Conservation (phyloP, 2,113 vertebrate species). For the Oenanthe melanoleuca region DNA sequence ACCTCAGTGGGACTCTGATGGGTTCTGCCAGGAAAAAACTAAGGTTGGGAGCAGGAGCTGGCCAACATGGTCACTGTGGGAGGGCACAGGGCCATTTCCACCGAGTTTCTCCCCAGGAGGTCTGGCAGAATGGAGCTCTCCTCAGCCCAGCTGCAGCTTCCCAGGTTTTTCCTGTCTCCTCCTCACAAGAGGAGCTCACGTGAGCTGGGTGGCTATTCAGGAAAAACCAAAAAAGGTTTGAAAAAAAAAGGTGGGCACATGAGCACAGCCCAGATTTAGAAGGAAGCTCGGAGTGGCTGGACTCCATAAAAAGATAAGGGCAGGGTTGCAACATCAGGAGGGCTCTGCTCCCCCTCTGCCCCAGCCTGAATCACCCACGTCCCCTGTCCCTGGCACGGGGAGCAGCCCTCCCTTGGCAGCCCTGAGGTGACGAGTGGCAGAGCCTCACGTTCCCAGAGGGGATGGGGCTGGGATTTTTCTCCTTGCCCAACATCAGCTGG, state of each 20-base stretch:
- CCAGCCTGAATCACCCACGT: neutral
- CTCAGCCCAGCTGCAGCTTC: neutral
- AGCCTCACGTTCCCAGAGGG: neutral
- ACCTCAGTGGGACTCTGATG: neutral
- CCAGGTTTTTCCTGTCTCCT: neutral
- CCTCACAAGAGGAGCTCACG: neutral
- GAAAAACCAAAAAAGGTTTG: neutral
- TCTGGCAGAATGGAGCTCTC: neutral
- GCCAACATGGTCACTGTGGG: neutral
- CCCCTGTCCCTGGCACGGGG: rapidly evolving
- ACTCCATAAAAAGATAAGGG: slow-evolving; percentile 1
- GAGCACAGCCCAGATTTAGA: neutral
- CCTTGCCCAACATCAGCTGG: slow-evolving; percentile 8
- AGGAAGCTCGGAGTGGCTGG: neutral
- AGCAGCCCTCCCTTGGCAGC: neutral
- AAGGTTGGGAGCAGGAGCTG: neutral
- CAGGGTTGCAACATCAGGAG: slow-evolving; percentile 31
- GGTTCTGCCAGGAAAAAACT: neutral
- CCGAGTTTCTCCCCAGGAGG: neutral
- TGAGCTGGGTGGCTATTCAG: neutral
- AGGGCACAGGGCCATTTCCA: neutral
- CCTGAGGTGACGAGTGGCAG: neutral
- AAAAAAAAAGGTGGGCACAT: neutral
- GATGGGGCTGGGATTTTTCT: neutral
- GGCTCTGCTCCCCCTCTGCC: neutral